Base-by-base conservation (phyloP, 2,797 vertebrate genomes). In the Geotrypetes seraphini region DNA sequence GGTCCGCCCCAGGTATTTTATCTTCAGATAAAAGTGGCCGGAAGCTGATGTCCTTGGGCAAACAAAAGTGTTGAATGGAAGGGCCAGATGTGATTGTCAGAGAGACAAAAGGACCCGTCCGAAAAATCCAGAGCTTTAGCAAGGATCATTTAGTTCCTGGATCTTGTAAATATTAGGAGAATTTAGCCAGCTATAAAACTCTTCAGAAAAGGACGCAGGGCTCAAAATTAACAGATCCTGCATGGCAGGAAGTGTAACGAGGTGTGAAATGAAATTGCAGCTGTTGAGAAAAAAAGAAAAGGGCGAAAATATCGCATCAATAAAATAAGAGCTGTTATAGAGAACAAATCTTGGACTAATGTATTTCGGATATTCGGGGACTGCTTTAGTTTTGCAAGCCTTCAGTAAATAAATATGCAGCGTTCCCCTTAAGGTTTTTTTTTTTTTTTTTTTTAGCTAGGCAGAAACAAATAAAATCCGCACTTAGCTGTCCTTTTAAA, bases 191-290 rank as follows among this genome's bases (percentile, higher is more conserved):
- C 59, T 63, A 60, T 66, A 68, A 71, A 68, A 62, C 31, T 44
- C 37, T 43, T 26, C 50, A 57, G 58, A 60, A 45, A 33, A 54
- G 54, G 62, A 75, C 59, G 70, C 63, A 28, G 63, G 40, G 45
- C 59, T 73, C 44, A 74, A 84, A n/a, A 80, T 66, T 21, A 84
- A 74, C 83, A 75, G 72, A 81, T 81, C 73, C 69, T 78, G 72
- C 53, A 55, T 60, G 79, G 66, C 81, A 85, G 83, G 81, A 86
- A 84, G 83, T 84, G 81, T 83, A 83, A 63, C 69, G 79, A 75
- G 75, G 81, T 83, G 78, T 83, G 83, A 83, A 84, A 86, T 86
- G 70, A 82, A 85, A 84, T n/a, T 69, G 71, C 83, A 85, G 80
- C 81, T 81, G 83, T 70, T 70, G 66, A 78, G n/a, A n/a, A n/a